phyloP scores from a whole-genome alignment of 2,797 vertebrate species.

The Anguilla pacifica region DNA sequence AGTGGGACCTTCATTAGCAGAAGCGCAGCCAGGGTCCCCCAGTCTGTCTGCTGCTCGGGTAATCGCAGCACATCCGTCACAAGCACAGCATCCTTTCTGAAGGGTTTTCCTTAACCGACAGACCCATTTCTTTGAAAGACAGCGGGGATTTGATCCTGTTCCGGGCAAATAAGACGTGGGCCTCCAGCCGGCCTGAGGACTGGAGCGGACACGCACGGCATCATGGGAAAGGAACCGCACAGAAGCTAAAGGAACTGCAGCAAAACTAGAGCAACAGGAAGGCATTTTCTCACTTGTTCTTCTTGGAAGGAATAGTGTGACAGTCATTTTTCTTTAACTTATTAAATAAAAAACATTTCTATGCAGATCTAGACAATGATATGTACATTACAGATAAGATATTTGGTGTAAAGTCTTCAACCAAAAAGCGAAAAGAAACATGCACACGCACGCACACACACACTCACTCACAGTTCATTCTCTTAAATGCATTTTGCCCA shows the following conservation, averaged over 20 bases:
- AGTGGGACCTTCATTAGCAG: background rate
- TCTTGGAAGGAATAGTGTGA: conserved; percentile 70
- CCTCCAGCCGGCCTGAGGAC: background rate
- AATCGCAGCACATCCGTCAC: background rate
- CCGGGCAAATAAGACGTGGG: background rate
- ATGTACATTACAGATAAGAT: conserved; percentile 74
- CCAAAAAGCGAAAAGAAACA: conserved; percentile 64
- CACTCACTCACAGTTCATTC: conserved; percentile 39
- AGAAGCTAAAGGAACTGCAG: conserved; percentile 64
- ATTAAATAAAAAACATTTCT: conserved; percentile 84
- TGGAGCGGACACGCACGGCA: background rate
- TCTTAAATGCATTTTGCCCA: conserved; percentile 72
- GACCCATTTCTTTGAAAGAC: background rate
- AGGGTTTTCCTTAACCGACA: background rate
- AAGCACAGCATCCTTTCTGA: background rate
- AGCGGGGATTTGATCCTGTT: too few relatives aligned
- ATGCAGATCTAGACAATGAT: conserved; percentile 75
- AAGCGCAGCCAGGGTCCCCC: background rate
- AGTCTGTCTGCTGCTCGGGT: background rate
- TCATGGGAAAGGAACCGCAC: conserved; percentile 54
- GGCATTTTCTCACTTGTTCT: conserved; percentile 32
- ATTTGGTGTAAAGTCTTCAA: conserved; percentile 79
- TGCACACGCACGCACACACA: background rate
- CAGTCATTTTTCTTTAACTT: conserved; percentile 76
- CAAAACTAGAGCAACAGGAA: conserved; percentile 67